phyloP scores from a whole-genome alignment of 2,888 invertebrate species.

The Drosophila pegasa region DNA sequence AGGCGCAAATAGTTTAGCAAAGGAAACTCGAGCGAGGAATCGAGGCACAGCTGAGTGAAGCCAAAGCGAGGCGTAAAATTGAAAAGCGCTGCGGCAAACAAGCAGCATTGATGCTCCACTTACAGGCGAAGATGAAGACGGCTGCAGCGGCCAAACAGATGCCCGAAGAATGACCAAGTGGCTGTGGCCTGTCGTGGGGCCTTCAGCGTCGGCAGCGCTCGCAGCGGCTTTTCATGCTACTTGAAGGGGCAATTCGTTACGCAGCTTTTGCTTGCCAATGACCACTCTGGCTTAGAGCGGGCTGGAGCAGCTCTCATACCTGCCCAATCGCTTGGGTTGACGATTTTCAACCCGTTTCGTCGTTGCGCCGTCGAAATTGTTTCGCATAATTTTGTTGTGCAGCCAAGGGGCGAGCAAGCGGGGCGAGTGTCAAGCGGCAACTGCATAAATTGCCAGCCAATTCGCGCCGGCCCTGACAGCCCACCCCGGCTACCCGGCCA shows the following conservation, averaged over 20 bases:
- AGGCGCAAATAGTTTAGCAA: conserved; percentile 28
- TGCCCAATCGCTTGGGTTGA: conserved; percentile 27
- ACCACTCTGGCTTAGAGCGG: conserved; percentile 30
- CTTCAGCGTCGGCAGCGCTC: too few species aligned
- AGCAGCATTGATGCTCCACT: conserved; percentile 31
- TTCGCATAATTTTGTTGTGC: conserved; percentile 70
- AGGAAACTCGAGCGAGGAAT: conserved; percentile 49
- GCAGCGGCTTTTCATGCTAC: conserved; percentile 15
- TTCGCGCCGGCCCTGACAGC: conserved; percentile 10
- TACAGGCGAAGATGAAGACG: conserved; percentile 14
- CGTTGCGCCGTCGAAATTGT: conserved; percentile 74
- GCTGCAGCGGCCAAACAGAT: conserved; percentile 61
- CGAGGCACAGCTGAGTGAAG: conserved; percentile 59
- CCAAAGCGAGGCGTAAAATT: conserved; percentile 74
- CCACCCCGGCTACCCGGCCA: too few species aligned
- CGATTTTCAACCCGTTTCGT: conserved; percentile 32
- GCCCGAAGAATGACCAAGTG: conserved; percentile 61
- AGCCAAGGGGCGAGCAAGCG: conserved; percentile 73
- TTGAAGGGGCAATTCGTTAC: conserved; percentile 65
- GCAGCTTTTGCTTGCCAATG: conserved; percentile 63
- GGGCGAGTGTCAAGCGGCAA: conserved; percentile 71
- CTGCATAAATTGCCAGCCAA: conserved; percentile 56
- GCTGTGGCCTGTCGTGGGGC: conserved; percentile 20
- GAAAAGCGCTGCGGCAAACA: conserved; percentile 73
- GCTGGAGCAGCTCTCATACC: conserved; percentile 37